These are phyloP conservation scores for Epicauta chinensis DNA, from an alignment of 1,140 invertebrate species.

Conservation along the genomic window DNA sequence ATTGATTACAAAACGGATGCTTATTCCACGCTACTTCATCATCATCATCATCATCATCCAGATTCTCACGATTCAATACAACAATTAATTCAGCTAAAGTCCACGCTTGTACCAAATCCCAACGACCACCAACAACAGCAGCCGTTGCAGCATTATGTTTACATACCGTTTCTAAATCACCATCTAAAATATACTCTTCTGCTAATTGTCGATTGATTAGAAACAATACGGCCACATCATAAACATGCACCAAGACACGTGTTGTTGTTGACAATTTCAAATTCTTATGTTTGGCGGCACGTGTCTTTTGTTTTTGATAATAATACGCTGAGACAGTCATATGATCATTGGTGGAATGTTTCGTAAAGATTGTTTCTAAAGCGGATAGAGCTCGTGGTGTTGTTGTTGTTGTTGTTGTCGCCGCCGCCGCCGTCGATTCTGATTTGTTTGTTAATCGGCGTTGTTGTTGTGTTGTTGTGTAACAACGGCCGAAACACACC, in stretches of 20 bases:
- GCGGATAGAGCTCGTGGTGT: constrained; percentile 77
- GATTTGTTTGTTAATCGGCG: constrained; percentile 61
- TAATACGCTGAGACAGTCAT: constrained; percentile 69
- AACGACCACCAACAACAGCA: constrained; percentile 57
- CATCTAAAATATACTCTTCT: constrained; percentile 72
- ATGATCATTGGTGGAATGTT: constrained; percentile 48
- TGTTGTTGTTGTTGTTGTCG: too few relatives aligned
- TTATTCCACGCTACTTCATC: constrained; percentile 66
- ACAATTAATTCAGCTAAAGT: constrained; percentile 66
- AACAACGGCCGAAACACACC: constrained; percentile 78
- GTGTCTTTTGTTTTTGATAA: constrained; percentile 51
- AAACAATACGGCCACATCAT: constrained; percentile 71
- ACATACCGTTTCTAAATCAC: constrained; percentile 63
- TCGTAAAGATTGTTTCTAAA: constrained; percentile 55
- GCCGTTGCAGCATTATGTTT: constrained; percentile 73
- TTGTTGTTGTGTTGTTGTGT: constrained; percentile 52
- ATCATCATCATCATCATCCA: too few relatives aligned
- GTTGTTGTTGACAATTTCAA: constrained; percentile 41
- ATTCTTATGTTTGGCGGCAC: constrained; percentile 21
- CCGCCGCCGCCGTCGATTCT: too few relatives aligned
- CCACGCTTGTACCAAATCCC: constrained; percentile 83
- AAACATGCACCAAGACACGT: constrained; percentile 59
- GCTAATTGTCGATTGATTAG: constrained; percentile 73
- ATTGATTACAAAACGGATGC: constrained; percentile 79
- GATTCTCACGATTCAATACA: constrained; percentile 49